phyloP scores from a whole-genome alignment of 37 sponge, comb jelly and placozoan species.

The Axinella damicornis region DNA sequence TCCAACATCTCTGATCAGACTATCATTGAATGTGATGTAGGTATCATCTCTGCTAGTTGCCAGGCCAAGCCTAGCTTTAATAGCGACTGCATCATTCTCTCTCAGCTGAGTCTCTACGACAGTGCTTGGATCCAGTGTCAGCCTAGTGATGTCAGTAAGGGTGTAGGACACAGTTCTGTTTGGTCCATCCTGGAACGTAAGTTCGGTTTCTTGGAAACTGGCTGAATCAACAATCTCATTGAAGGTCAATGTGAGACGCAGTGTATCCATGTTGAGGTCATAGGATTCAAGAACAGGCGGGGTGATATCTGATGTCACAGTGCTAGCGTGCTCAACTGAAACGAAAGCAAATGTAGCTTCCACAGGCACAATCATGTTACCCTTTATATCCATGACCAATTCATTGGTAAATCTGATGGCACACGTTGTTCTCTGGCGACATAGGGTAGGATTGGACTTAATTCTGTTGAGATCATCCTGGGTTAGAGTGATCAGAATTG shows the following conservation, averaged over 20 bases:
- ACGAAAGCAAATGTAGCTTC: slow-evolving; percentile 9
- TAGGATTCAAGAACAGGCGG: slow-evolving; percentile 73
- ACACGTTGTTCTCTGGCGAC: slow-evolving; percentile 43
- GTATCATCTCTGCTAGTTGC: slow-evolving; percentile 71
- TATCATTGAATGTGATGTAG: slow-evolving; percentile 63
- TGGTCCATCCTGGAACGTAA: slow-evolving; percentile 59
- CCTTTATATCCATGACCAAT: slow-evolving; percentile 72
- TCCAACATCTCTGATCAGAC: slow-evolving; percentile 77
- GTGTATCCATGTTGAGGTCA: slow-evolving; percentile 76
- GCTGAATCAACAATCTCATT: slow-evolving; percentile 83
- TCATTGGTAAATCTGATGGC: slow-evolving; percentile 51
- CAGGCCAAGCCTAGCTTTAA: slow-evolving; percentile 73
- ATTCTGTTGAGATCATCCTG: slow-evolving; percentile 66
- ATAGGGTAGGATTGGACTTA: slow-evolving; percentile 49
- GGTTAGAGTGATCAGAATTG: slow-evolving; percentile 52
- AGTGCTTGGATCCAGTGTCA: slow-evolving; percentile 46
- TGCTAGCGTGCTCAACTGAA: slow-evolving; percentile 27
- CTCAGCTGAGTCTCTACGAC: slow-evolving; percentile 56
- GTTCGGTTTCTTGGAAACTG: slow-evolving; percentile 39
- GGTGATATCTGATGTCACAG: slow-evolving; percentile 66
- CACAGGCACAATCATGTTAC: slow-evolving; percentile 67
- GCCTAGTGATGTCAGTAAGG: slow-evolving; percentile 48
- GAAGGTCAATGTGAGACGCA: slow-evolving; percentile 63
- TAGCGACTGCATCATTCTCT: slow-evolving; percentile 51
- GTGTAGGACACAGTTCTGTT: slow-evolving; percentile 58